Percentiles rank a stretch among this genome's conserved stretches.
Conservation (phyloP, 2,888 invertebrate genomes). For the Papilio gigon region DNA sequence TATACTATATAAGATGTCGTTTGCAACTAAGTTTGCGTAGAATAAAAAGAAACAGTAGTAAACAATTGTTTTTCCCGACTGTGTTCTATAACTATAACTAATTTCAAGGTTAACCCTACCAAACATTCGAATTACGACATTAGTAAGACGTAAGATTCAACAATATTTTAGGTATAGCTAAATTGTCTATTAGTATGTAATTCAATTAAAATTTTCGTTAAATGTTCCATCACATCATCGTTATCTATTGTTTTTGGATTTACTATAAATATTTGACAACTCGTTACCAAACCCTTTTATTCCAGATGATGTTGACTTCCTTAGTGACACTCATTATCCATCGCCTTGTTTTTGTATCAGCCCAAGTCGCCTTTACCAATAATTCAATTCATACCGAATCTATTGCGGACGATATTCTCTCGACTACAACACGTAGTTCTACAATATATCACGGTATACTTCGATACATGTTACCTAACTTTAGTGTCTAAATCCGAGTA, state of each 20-base stretch:
- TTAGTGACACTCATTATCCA: slow-evolving; percentile 81
- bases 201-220: slow-evolving; percentile 43
- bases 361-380: slow-evolving; percentile 74
- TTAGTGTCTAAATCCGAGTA: slow-evolving; percentile 34
- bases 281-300: slow-evolving; percentile 75
- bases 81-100: no score
- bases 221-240: slow-evolving; percentile 25
- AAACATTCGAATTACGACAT: no score
- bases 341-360: slow-evolving; percentile 67
- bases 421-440: slow-evolving; percentile 36
- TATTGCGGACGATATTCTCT: slow-evolving; percentile 65
- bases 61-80: no score
- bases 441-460: slow-evolving; percentile 29
- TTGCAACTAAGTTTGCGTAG: no score
- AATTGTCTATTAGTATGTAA: no score
- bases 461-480: slow-evolving; percentile 38
- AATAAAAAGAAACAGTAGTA: no score
- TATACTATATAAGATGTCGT: no score
- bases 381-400: slow-evolving; percentile 78
- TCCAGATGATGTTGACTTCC: slow-evolving; percentile 72
- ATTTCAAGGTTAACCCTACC: no score
- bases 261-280: slow-evolving; percentile 70
- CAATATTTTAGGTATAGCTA: no score
- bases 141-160: no score
- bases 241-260: slow-evolving; percentile 23